Evolutionary conservation across 1,140 invertebrate genomes (phyloP).

Genomic region (Triops longicaudatus): DNA sequence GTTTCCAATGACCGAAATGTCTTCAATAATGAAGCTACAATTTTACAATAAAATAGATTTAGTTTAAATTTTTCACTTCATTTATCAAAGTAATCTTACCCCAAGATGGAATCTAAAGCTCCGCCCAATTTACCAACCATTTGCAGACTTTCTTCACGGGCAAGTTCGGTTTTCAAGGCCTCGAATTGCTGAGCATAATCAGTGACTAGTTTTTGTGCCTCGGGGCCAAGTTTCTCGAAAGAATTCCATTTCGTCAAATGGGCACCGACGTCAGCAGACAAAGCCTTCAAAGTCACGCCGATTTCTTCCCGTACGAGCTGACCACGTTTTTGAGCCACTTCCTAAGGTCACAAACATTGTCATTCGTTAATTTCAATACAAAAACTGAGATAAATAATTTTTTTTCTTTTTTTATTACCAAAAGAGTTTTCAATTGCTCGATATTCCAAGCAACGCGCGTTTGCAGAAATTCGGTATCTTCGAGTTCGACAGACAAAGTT

Average conservation of each 20-base stretch:
- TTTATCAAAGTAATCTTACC: neutral
- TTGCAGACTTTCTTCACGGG: constrained; percentile 26
- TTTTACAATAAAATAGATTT: neutral
- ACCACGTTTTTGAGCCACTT: neutral
- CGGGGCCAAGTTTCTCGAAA: constrained; percentile 24
- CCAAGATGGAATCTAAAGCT: neutral
- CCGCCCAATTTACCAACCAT: neutral
- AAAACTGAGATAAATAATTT: no score
- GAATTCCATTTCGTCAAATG: constrained; percentile 25
- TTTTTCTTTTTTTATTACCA: constrained; percentile 36
- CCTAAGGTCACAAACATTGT: neutral
- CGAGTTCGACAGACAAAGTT: constrained; percentile 49
- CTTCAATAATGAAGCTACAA: neutral
- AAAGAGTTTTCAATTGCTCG: constrained; percentile 51
- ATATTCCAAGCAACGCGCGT: constrained; percentile 52
- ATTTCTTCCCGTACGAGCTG: neutral
- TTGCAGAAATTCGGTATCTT: constrained; percentile 58
- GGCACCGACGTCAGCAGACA: neutral
- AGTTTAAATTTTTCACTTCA: neutral
- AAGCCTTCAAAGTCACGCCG: neutral
- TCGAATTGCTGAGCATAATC: constrained; percentile 24
- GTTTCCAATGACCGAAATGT: neutral
- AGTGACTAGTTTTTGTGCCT: constrained; percentile 14
- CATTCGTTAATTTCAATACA: no score
- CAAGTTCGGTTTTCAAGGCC: constrained; percentile 19